phyloP scores from a whole-genome alignment of 2,113 vertebrate species.

The Apteryx mantelli region DNA sequence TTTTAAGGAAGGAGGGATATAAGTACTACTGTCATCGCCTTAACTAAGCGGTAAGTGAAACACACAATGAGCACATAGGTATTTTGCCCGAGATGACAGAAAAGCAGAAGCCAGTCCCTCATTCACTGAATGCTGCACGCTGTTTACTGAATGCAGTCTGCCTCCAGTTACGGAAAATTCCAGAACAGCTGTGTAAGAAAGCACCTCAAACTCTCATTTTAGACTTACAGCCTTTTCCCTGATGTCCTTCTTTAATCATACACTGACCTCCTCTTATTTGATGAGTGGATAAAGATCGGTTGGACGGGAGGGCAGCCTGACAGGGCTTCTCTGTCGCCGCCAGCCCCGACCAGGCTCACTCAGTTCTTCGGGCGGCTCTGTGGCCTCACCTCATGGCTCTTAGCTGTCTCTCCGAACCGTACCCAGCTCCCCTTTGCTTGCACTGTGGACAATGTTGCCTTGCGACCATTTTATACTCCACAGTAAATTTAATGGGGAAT shows the following conservation, averaged over 20 bases:
- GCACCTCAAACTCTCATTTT: background rate
- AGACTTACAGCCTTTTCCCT: background rate
- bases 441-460: background rate
- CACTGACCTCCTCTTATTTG: background rate
- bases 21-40: background rate
- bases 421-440: background rate
- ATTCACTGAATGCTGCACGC: background rate
- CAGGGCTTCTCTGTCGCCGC: background rate
- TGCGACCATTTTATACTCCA: background rate
- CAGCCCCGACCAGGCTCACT: background rate
- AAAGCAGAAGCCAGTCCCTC: background rate
- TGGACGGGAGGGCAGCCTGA: background rate
- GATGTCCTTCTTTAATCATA: background rate
- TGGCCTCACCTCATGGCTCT: background rate
- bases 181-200: background rate
- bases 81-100: background rate
- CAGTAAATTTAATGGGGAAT: background rate
- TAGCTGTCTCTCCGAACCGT: background rate
- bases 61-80: background rate
- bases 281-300: background rate
- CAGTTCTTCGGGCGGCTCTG: accelerated
- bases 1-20: background rate
- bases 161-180: background rate
- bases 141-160: background rate
- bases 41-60: background rate